Percentiles rank a stretch among this genome's conserved stretches.
These are phyloP conservation scores for Thalassarche chlororhynchos DNA, from an alignment of 2,113 vertebrate genomes.

Conservation along the genomic window DNA sequence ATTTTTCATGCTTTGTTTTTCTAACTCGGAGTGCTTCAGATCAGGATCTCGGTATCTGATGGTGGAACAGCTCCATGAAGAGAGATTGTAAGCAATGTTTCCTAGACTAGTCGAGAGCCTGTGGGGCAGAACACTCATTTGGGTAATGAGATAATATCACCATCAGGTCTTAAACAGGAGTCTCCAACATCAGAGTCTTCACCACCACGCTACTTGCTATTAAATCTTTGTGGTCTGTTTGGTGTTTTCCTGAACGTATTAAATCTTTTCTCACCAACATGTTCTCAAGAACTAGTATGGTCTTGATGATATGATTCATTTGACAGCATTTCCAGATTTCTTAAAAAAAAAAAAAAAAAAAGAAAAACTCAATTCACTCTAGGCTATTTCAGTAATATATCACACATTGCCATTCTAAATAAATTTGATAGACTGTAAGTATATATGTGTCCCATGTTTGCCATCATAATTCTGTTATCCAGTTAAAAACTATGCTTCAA, in stretches of 20 bases:
- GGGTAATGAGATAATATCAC: background rate
- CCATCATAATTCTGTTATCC: background rate
- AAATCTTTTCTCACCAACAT: background rate
- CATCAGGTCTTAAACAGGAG: background rate
- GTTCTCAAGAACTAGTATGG: background rate
- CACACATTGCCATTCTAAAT: background rate
- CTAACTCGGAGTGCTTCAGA: background rate
- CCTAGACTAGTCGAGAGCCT: background rate
- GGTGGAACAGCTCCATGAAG: background rate
- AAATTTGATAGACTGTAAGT: background rate
- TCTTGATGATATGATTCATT: background rate
- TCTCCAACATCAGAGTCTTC: background rate
- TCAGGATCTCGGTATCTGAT: background rate
- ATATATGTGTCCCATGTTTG: background rate
- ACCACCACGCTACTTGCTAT: background rate
- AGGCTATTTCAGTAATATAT: background rate
- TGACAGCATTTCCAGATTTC: background rate
- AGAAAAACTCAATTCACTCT: background rate
- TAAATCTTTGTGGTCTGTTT: background rate
- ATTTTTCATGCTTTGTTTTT: constrained; percentile 5
- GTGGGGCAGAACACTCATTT: background rate
- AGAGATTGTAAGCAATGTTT: background rate
- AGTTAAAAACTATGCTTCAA: background rate
- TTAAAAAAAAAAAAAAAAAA: background rate
- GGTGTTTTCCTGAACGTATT: background rate